Conservation (phyloP, 2,797 vertebrate genomes). For the Oreochromis grahami region DNA sequence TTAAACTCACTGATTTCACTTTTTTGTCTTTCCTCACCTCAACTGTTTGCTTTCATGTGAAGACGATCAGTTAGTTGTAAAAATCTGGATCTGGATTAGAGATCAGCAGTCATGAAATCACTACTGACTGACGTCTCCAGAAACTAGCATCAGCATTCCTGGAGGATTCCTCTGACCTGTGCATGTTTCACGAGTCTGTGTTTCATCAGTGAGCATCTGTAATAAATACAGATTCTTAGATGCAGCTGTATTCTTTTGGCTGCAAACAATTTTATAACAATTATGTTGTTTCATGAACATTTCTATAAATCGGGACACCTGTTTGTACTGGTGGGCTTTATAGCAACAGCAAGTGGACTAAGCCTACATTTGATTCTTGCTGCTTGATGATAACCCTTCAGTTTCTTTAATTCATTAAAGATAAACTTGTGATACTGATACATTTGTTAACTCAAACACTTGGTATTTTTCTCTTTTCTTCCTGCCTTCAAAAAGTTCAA, state of each 20-base stretch:
- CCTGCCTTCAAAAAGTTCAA: neutral
- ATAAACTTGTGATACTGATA: neutral
- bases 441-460: neutral
- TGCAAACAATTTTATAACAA: neutral
- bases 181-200: neutral
- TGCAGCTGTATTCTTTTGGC: neutral
- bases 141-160: fast-evolving
- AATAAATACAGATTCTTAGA: neutral
- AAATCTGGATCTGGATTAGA: neutral
- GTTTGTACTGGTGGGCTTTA: neutral
- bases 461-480: neutral
- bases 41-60: neutral
- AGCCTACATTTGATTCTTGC: neutral
- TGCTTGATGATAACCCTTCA: neutral
- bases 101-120: neutral
- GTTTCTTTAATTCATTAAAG: neutral
- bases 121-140: neutral
- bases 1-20: neutral
- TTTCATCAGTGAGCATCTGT: neutral
- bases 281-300: neutral
- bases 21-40: neutral
- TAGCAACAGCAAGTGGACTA: fast-evolving
- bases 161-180: neutral
- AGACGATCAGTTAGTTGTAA: neutral
- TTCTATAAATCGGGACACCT: fast-evolving